Evolutionary conservation across 2,797 vertebrate species (phyloP), one percentile per base, ranked within the genome.

Genomic region (Typhlichthys eigenmanni): DNA sequence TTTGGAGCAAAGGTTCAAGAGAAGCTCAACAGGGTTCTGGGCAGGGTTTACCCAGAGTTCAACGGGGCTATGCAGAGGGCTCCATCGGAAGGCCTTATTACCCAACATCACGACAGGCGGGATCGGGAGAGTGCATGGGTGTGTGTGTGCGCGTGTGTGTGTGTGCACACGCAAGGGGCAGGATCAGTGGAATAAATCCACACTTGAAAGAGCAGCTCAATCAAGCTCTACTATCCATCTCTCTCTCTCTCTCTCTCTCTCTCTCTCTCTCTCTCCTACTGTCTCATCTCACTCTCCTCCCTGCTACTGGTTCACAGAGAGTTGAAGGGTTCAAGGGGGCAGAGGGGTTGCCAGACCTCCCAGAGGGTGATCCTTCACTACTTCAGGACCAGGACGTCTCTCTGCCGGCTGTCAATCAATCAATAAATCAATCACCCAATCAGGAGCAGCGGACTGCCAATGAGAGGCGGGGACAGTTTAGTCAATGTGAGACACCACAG

Each of bases 181-280:
- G 80, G 87, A 86, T 89, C 86, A 90, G 87, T 58, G 24, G 68
- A 81, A 79, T 88, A 89, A 91, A 91, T 89, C 91, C 88, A 80
- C 82, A 91, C 89, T 90, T 92, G 85, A 92, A 91, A 92, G 88
- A 85, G 76, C 70, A 76, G 82, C 88, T 91, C 84, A 87, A 89
- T 86, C 76, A 80, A 78, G 78, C 75, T 83, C 83, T 73, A 75
- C 68, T 82, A 75, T 74, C 83, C 82, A 85, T 76, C 75, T 2
- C 19, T 19, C 24, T 24, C 24, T 84, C 75, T 68, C 56, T 43
- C 53, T 80, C 56, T 85, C 69, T 80, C 78, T 79, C 79, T 79
- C 54, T 83, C 82, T 76, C 75, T 2, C 19, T 19, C 24, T 24
- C 24, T 84, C 75, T 68, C 56, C 78, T 19, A 19, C 19, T 19